Percentiles rank a stretch among this genome's conserved stretches.
Evolutionary conservation across 2,888 invertebrate genomes (phyloP).

Genomic region (Drosophila flavopinicola): DNA sequence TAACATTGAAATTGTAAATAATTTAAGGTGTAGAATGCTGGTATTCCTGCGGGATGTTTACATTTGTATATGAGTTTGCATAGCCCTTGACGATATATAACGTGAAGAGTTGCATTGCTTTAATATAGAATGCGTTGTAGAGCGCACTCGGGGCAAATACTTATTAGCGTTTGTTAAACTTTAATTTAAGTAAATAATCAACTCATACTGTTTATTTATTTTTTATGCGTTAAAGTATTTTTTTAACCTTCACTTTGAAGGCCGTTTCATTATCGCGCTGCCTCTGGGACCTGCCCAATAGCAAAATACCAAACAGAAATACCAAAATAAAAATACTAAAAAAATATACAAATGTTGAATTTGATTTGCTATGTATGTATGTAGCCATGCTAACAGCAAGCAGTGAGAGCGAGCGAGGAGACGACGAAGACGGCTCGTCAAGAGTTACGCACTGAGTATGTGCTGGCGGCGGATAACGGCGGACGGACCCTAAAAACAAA

Average conservation of each 20-base stretch:
- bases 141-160: too few relatives aligned
- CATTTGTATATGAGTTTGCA: neutral
- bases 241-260: too few relatives aligned
- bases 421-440: constrained; percentile 54
- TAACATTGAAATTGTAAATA: neutral
- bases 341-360: constrained; percentile 4
- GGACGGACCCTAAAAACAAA: constrained; percentile 48
- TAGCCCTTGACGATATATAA: too few relatives aligned
- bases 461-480: constrained; percentile 61
- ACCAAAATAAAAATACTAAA: constrained; percentile 19
- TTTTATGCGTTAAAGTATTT: too few relatives aligned
- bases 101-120: too few relatives aligned
- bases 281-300: neutral
- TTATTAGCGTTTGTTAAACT: too few relatives aligned
- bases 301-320: constrained; percentile 18
- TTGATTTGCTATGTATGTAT: constrained; percentile 5
- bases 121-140: too few relatives aligned
- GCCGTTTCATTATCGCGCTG: neutral
- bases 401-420: constrained; percentile 49
- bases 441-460: constrained; percentile 61
- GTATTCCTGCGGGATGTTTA: neutral
- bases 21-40: neutral
- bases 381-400: constrained; percentile 24
- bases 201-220: too few relatives aligned
- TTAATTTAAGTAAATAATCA: too few relatives aligned